phyloP scores from a whole-genome alignment of 1,140 invertebrate genomes.

The Scaptomyza hsui region DNA sequence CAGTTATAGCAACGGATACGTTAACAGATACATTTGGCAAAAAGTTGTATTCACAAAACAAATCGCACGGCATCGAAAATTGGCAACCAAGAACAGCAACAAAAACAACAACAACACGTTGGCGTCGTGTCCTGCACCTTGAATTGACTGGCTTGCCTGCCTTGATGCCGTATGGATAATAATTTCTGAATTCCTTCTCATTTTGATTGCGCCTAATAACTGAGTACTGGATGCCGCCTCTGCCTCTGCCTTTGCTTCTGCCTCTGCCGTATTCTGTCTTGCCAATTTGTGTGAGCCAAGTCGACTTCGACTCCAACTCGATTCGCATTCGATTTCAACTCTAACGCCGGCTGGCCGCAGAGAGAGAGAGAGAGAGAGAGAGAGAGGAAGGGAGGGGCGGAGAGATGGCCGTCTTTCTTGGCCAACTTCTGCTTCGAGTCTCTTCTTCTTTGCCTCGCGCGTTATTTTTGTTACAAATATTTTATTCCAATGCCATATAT shows the following conservation, averaged over 20 bases:
- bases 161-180: constrained; percentile 69
- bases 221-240: constrained; percentile 76
- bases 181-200: constrained; percentile 82
- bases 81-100: constrained; percentile 52
- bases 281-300: constrained; percentile 60
- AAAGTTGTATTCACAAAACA: constrained; percentile 78
- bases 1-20: constrained; percentile 14
- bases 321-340: constrained; percentile 17
- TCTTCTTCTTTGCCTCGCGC: constrained; percentile 33
- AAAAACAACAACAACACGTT: constrained; percentile 10
- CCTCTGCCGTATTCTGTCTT: constrained; percentile 13
- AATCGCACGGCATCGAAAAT: constrained; percentile 80
- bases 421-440: neutral
- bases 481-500: constrained; percentile 82
- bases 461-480: constrained; percentile 81
- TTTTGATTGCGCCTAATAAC: constrained; percentile 82
- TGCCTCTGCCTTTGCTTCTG: constrained; percentile 10
- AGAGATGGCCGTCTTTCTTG: constrained; percentile 6
- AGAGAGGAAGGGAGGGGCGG: too few relatives aligned
- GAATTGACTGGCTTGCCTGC: constrained; percentile 22
- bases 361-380: neutral
- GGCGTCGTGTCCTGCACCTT: constrained; percentile 60
- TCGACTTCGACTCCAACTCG: neutral
- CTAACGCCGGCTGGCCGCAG: constrained; percentile 33
- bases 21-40: constrained; percentile 70